Conservation (phyloP, 1,140 invertebrate species). For the roundworm (Caenorhabditis elegans) region WBcel235 BX284604.4:5573501-5574000, state of each 20-base stretch:
- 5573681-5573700: constrained; percentile 30
- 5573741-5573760: constrained; percentile 7
- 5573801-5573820: constrained; percentile 20
- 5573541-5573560: too few relatives aligned
- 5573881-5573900: constrained; percentile 37
- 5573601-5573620: too few relatives aligned
- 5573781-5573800: not conserved
- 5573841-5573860: constrained; percentile 6
- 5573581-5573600: too few relatives aligned
- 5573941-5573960: constrained; percentile 36
- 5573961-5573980: not conserved
- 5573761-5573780: constrained; percentile 15
- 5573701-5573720: constrained; percentile 35
- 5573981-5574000: not conserved
- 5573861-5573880: not conserved
- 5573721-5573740: not conserved
- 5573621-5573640: too few relatives aligned
- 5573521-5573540: too few relatives aligned
- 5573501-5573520: too few relatives aligned
- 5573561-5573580: too few relatives aligned
- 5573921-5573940: constrained; percentile 29
- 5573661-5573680: too few relatives aligned
- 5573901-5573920: constrained; percentile 15
- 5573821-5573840: not conserved
- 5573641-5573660: too few relatives aligned